Evolutionary conservation across 2,888 invertebrate genomes (phyloP).

Genomic region (Epirrhoe alternata): DNA sequence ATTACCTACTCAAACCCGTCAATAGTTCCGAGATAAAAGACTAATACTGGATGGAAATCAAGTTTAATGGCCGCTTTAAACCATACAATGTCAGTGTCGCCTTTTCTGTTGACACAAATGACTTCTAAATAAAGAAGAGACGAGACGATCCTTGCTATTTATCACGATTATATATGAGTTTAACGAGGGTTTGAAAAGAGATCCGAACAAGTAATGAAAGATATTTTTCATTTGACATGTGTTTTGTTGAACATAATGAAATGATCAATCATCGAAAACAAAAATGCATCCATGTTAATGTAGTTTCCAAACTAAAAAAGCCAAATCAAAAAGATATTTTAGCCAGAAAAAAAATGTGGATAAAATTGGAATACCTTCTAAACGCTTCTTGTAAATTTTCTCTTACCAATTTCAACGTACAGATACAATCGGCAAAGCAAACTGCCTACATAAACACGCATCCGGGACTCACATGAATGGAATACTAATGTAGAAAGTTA

Average conservation of each 20-base stretch:
- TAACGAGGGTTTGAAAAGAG: constrained; percentile 32
- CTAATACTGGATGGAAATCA: constrained; percentile 54
- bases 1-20: constrained; percentile 41
- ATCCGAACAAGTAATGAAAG: constrained; percentile 31
- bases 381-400: constrained; percentile 28
- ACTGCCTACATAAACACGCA: constrained; percentile 31
- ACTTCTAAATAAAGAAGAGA: constrained; percentile 51
- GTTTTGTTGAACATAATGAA: constrained; percentile 17
- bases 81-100: constrained; percentile 60
- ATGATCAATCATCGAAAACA: constrained; percentile 23
- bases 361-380: constrained; percentile 20
- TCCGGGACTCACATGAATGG: constrained; percentile 23
- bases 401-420: constrained; percentile 31
- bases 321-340: too few relatives aligned
- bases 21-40: constrained; percentile 48
- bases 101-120: constrained; percentile 49
- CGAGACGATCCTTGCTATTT: constrained; percentile 36
- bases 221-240: constrained; percentile 30
- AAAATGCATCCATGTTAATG: constrained; percentile 22
- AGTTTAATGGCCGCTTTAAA: constrained; percentile 59
- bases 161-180: constrained; percentile 23
- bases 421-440: constrained; percentile 33
- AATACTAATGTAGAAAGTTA: constrained; percentile 36
- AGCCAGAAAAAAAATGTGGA: constrained; percentile 22
- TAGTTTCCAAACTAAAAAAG: constrained; percentile 12